Percentiles rank a stretch among this genome's conserved stretches.
Evolutionary conservation across 2,113 vertebrate species (phyloP).

Genomic region (Chamaetylas fuelleborni): DNA sequence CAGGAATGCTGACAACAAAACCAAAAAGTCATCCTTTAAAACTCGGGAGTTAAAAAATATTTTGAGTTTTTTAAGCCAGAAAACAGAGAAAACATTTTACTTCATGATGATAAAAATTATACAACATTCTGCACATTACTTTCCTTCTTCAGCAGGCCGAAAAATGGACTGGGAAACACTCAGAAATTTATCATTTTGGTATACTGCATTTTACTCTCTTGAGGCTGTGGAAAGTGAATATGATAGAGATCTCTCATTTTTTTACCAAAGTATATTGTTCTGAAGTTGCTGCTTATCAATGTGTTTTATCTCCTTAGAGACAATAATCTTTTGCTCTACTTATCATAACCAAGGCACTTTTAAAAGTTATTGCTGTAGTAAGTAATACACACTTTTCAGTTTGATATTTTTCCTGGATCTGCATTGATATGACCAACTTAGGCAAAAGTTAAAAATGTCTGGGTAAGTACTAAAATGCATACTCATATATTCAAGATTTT

Average conservation of each 20-base stretch:
- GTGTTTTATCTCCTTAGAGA: background rate
- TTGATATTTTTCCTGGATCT: background rate
- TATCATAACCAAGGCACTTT: background rate
- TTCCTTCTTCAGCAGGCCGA: background rate
- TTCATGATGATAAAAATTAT: background rate
- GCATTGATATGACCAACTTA: background rate
- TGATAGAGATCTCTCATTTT: background rate
- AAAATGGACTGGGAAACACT: background rate
- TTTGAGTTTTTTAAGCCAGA: background rate
- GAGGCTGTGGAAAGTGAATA: background rate
- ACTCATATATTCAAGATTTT: background rate
- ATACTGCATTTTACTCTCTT: background rate
- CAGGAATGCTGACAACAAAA: background rate
- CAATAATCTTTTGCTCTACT: background rate
- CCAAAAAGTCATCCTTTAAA: background rate
- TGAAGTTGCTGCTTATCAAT: background rate
- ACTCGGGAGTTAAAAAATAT: accelerated
- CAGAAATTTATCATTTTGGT: background rate
- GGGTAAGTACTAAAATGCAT: background rate
- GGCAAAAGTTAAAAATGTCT: background rate
- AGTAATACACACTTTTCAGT: background rate
- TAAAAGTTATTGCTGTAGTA: background rate
- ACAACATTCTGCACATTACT: background rate
- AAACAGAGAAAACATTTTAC: background rate
- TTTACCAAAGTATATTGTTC: background rate